A percentile compares a stretch with the other conserved stretches of the same genome.
phyloP scores from a whole-genome alignment of 2,888 invertebrate species.

The Clanis bilineata region DNA sequence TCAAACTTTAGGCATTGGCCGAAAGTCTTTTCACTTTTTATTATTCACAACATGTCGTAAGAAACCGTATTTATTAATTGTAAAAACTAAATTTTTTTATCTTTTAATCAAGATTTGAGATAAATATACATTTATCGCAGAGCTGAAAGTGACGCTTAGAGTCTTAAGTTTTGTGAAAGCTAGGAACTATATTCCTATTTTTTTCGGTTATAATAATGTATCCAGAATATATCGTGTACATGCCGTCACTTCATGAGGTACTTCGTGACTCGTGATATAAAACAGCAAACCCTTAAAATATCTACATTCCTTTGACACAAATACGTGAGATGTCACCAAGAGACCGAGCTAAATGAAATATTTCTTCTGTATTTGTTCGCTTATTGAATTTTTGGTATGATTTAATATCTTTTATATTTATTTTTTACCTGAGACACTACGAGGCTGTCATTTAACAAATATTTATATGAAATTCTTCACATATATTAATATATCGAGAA shows the following conservation, averaged over 20 bases:
- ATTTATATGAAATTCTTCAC: background rate
- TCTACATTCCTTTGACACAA: background rate
- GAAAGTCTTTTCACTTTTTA: no score
- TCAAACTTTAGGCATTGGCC: no score
- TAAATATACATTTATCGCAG: no score
- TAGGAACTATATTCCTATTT: background rate
- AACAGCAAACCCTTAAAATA: constrained; percentile 9
- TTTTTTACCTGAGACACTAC: background rate
- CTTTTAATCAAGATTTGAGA: no score
- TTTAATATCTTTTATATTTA: constrained; percentile 10
- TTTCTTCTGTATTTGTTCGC: constrained; percentile 3
- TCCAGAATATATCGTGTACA: background rate
- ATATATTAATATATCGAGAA: no score
- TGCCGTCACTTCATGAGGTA: background rate
- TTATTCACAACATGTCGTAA: no score
- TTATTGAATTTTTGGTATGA: background rate
- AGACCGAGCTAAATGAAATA: constrained; percentile 6
- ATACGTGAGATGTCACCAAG: background rate
- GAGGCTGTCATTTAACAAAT: background rate
- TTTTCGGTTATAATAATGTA: background rate
- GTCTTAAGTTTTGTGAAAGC: no score
- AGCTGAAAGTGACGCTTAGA: no score
- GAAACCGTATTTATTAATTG: no score
- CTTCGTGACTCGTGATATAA: background rate
- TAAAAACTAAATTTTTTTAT: no score